These are phyloP conservation scores for Pissodes strobi DNA, from an alignment of 1,140 invertebrate genomes.

Conservation along the genomic window DNA sequence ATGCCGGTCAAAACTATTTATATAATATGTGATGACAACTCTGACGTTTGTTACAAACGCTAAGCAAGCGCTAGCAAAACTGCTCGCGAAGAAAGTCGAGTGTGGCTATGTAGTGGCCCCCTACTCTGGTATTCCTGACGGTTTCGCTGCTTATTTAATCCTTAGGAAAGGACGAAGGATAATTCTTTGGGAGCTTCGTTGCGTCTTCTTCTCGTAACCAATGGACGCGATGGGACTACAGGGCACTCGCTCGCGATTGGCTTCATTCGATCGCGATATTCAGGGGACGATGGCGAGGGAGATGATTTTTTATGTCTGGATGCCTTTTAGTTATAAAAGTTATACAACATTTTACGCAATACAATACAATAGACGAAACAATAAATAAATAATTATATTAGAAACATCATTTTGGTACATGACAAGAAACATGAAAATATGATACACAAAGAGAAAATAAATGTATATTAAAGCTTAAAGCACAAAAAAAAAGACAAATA, in stretches of 20 bases:
- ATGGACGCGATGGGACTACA: not conserved
- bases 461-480: too few species aligned
- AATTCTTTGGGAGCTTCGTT: slow-evolving; percentile 3
- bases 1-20: slow-evolving; percentile 26
- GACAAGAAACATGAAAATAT: too few species aligned
- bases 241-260: not conserved
- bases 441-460: too few species aligned
- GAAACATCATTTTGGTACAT: too few species aligned
- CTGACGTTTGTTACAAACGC: slow-evolving; percentile 33
- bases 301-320: too few species aligned
- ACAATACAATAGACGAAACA: too few species aligned
- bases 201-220: not conserved
- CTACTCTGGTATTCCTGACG: slow-evolving; percentile 26
- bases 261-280: too few species aligned
- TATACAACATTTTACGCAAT: too few species aligned
- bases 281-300: too few species aligned
- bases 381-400: too few species aligned
- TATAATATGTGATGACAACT: slow-evolving; percentile 32
- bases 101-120: slow-evolving; percentile 33
- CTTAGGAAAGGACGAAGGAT: slow-evolving; percentile 29
- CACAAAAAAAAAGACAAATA: too few species aligned
- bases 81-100: slow-evolving; percentile 34
- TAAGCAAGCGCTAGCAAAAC: slow-evolving; percentile 30
- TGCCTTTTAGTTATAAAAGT: too few species aligned
- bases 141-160: slow-evolving; percentile 25